phyloP scores from a whole-genome alignment of 2,797 vertebrate species.

The Nasua narica region DNA sequence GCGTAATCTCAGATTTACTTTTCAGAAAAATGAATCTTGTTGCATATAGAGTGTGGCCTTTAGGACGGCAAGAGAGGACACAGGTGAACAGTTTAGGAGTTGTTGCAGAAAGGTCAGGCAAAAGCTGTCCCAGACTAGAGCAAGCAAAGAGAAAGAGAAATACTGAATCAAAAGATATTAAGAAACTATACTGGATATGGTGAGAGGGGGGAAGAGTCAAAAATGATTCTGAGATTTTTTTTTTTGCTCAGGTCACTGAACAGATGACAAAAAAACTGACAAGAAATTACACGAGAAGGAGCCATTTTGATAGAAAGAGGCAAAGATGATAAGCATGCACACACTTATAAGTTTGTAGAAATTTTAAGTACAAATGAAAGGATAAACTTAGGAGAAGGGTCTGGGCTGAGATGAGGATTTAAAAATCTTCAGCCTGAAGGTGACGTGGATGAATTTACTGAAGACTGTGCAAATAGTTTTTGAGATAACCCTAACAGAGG shows the following conservation, averaged over 20 bases:
- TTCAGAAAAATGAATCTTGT: neutral
- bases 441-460: neutral
- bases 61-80: neutral
- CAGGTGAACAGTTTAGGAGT: neutral
- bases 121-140: neutral
- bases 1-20: conserved; percentile 3
- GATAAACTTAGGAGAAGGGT: neutral
- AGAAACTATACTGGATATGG: neutral
- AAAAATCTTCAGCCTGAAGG: neutral
- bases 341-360: neutral
- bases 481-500: neutral
- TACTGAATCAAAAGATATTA: neutral
- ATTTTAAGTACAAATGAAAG: neutral
- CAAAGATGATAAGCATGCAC: neutral
- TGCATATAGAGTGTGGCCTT: neutral
- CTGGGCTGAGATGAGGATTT: neutral
- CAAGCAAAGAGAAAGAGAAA: neutral
- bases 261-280: neutral
- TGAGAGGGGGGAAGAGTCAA: neutral
- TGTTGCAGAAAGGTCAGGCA: neutral
- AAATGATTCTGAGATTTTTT: neutral
- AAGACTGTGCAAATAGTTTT: neutral
- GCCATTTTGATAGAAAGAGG: neutral
- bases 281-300: neutral
- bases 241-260: neutral